These are phyloP conservation scores for Hycleus phaleratus DNA, from an alignment of 1,140 invertebrate species.

Conservation along the genomic window DNA sequence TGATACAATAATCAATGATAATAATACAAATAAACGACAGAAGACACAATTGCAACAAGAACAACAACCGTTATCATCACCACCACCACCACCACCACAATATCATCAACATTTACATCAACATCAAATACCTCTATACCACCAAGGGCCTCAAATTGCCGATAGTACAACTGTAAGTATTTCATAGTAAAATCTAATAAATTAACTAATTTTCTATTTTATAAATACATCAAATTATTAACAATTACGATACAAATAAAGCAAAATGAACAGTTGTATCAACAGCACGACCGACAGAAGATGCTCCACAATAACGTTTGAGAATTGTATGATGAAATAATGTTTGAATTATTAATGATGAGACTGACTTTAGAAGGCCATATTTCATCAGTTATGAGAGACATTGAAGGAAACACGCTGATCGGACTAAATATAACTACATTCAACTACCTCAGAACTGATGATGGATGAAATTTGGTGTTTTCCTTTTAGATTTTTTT, in stretches of 20 bases:
- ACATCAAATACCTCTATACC: neutral
- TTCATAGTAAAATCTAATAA: too few species aligned
- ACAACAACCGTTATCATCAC: slow-evolving; percentile 2
- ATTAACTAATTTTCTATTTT: too few species aligned
- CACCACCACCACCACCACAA: neutral
- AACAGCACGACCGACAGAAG: slow-evolving; percentile 5
- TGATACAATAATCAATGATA: slow-evolving; percentile 12
- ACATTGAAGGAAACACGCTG: neutral
- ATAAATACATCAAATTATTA: too few species aligned
- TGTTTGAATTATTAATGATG: slow-evolving; percentile 3
- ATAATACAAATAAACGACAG: slow-evolving; percentile 8
- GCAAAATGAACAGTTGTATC: slow-evolving; percentile 8
- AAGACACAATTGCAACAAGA: slow-evolving; percentile 11
- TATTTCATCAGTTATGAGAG: slow-evolving; percentile 9
- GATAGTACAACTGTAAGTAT: slow-evolving; percentile 8
- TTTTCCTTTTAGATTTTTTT: too few species aligned
- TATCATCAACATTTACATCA: neutral
- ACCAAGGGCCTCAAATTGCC: slow-evolving; percentile 1
- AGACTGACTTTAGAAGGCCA: slow-evolving; percentile 21
- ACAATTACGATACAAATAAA: neutral
- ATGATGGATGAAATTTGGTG: too few species aligned
- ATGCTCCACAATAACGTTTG: slow-evolving; percentile 14
- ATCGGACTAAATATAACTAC: neutral
- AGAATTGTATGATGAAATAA: slow-evolving; percentile 4
- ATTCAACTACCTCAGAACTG: neutral